Evolutionary conservation across 2,797 vertebrate species (phyloP).

Genomic region (Orestias chungarensis): DNA sequence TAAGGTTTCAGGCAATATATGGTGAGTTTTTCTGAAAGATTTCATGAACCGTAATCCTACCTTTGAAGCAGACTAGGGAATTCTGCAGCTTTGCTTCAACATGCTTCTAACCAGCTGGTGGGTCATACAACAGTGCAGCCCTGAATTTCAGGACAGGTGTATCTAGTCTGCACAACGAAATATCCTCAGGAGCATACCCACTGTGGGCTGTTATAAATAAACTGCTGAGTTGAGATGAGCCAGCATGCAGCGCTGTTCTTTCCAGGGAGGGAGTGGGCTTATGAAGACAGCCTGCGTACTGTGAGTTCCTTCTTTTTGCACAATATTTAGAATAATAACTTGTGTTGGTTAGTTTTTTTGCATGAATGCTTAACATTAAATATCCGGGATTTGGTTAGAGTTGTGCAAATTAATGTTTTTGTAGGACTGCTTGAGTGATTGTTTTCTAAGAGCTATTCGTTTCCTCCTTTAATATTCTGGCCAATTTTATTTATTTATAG

Average conservation of each 20-base stretch:
- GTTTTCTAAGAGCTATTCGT: slow-evolving; percentile 4
- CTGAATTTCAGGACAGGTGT: slow-evolving; percentile 63
- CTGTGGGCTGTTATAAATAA: slow-evolving; percentile 75
- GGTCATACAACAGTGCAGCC: slow-evolving; percentile 31
- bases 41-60: not conserved
- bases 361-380: slow-evolving; percentile 1
- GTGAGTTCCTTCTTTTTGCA: slow-evolving; percentile 15
- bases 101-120: slow-evolving; percentile 41
- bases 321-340: not conserved
- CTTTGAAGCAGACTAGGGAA: not conserved
- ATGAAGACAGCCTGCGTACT: slow-evolving; percentile 46
- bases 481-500: not conserved
- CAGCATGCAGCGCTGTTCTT: slow-evolving; percentile 63
- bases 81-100: slow-evolving; percentile 15
- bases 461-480: not conserved
- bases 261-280: slow-evolving; percentile 58
- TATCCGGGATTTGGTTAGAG: not conserved
- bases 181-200: slow-evolving; percentile 55
- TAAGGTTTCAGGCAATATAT: not conserved
- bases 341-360: not conserved
- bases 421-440: not conserved
- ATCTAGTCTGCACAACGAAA: slow-evolving; percentile 48
- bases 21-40: slow-evolving; percentile 9
- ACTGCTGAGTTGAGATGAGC: slow-evolving; percentile 75
- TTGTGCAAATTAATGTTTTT: not conserved